Evolutionary conservation across 2,888 invertebrate genomes (phyloP).

Genomic region (Electrophaes corylata): DNA sequence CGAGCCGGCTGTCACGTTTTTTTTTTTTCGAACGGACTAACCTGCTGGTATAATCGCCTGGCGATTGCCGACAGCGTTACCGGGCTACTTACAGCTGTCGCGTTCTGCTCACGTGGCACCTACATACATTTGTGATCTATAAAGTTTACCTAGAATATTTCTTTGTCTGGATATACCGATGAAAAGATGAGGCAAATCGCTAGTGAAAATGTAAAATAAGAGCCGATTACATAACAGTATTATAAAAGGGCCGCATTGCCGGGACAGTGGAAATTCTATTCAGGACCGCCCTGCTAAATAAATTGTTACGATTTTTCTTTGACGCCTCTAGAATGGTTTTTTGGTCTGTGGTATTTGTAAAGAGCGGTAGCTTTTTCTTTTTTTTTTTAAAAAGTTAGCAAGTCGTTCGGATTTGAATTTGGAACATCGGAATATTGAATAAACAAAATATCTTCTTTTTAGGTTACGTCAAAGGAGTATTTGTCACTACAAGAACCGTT

Average conservation of each 20-base stretch:
- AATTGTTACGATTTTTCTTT: constrained; percentile 79
- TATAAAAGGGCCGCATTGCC: constrained; percentile 59
- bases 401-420: neutral
- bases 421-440: too few relatives aligned
- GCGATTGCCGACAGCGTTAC: too few relatives aligned
- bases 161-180: neutral
- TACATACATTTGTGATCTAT: neutral
- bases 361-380: constrained; percentile 14
- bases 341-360: constrained; percentile 46
- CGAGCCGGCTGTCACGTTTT: too few relatives aligned
- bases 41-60: too few relatives aligned
- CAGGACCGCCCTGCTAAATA: constrained; percentile 64
- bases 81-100: too few relatives aligned
- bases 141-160: neutral
- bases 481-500: neutral
- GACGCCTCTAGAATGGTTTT: constrained; percentile 71
- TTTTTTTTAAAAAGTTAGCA: constrained; percentile 2
- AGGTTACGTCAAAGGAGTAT: too few relatives aligned
- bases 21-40: too few relatives aligned
- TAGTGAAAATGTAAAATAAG: constrained; percentile 54
- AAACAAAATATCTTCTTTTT: too few relatives aligned
- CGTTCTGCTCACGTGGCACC: too few relatives aligned
- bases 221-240: constrained; percentile 54
- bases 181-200: neutral
- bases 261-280: constrained; percentile 66